Conservation (phyloP, 2,113 vertebrate genomes). For the Macquaria ambigua region DNA sequence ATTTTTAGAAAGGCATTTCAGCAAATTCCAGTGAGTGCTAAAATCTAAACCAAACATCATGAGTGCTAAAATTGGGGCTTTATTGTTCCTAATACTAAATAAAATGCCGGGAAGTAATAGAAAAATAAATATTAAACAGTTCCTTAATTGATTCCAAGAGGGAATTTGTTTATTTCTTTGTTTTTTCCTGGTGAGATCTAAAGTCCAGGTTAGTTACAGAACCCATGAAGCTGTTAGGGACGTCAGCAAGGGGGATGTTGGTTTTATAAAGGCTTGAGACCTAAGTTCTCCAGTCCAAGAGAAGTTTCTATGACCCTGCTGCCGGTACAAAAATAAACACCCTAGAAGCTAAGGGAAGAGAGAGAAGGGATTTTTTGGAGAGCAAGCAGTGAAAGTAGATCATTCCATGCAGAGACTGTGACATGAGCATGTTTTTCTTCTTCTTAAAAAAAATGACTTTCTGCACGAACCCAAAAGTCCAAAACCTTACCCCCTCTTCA, state of each 20-base stretch:
- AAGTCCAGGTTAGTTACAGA: background rate
- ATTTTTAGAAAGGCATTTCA: background rate
- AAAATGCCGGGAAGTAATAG: background rate
- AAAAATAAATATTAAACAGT: background rate
- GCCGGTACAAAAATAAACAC: slow-evolving; percentile 9
- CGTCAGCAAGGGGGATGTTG: background rate
- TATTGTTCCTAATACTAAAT: background rate
- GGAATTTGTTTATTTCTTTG: background rate
- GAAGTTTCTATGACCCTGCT: background rate
- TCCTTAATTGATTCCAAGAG: background rate
- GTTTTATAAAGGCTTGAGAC: background rate
- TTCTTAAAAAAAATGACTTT: slow-evolving; percentile 30
- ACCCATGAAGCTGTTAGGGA: background rate
- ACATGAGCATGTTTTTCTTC: slow-evolving; percentile 13
- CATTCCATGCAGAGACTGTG: slow-evolving; percentile 30
- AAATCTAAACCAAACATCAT: background rate
- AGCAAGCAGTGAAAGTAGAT: slow-evolving; percentile 20
- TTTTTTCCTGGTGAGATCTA: background rate
- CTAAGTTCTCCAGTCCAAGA: background rate
- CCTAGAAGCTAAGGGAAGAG: background rate
- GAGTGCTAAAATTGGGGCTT: background rate
- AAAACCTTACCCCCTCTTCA: slow-evolving; percentile 34
- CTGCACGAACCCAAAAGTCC: slow-evolving; percentile 45
- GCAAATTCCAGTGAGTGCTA: background rate
- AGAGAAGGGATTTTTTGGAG: slow-evolving; percentile 7